Evolutionary conservation across 1,140 invertebrate genomes (phyloP), one percentile per base, ranked within the genome.

Genomic region (Metaphire vulgaris): DNA sequence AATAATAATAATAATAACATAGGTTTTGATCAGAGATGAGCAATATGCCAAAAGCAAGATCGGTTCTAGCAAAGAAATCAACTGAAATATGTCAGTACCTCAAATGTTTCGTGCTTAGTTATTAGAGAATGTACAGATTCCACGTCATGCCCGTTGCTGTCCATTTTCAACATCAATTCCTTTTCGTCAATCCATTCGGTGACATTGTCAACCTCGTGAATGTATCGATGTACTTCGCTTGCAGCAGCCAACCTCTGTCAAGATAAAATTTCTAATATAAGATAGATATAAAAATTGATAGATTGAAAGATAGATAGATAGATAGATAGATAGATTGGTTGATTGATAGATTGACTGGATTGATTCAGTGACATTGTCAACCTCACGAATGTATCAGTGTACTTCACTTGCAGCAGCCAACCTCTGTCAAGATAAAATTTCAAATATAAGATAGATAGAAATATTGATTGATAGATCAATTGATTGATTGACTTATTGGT

Each of bases 151-250:
- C 97, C 97, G 34, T 96, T 90, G 86, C 99, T 97, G 81, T 98
- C 95, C 82, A 94, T 95, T 82, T 96, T 94, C 65, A 99, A 88
- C 0, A 96, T 93, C 79, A 95, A 94, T 77, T 99, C 97, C 87
- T 99, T 99, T 87, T 99, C 97, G 33, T 93, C 90, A 83, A 99
- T 99, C 97, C 97, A 99, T 87, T 99, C 97, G 85, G 97, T 95
- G 1, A 97, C 98, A 86, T 99, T 97, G 83, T 99, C 96, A 68
- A 98, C 95, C 86, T 99, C 97, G 70, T 96, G 90, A 75, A 97
- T 88, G 86, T 97, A 99, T 85, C 82, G 82, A 87, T 99, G 97
- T 79, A 99, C 98, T 87, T 99, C 95, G 85, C 99, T 96, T 2
- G 97, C 97, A 0, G 96, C 97, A 84, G 96, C 97, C 0, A 99